Evolutionary conservation across 2,888 invertebrate genomes (phyloP), one percentile per base, ranked within the genome.

Genomic region (Amiota mariae): DNA sequence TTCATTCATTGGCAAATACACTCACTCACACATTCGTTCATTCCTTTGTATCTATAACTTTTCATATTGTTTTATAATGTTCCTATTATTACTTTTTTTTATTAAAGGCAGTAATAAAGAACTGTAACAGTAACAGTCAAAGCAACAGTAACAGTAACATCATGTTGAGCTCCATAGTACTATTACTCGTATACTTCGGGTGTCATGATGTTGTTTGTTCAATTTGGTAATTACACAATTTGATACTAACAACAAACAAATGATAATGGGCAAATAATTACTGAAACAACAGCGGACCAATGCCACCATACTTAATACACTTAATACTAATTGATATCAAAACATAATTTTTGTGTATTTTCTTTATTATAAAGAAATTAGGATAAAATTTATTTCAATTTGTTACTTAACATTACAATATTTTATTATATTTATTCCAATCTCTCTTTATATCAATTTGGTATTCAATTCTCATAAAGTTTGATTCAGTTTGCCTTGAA

Each of bases 21-120:
- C 48, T 72, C 71, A 75, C 63, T 51, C 74, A 56, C 74, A 10
- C 72, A 72, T 74, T 59, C 57, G 70, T 13, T 59, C 61, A 66
- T 70, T 70, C 36, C 51, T 24, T 10, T 57, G 54, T 47, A 48
- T 51, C 13, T 13, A 67, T n/a, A n/a, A 20, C 71, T 72, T 49
- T 64, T 79, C 80, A 77, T 82, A 80, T 82, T 82, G 83, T 79
- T 85, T 87, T 36, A 36, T 36, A 36, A 36, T 36, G 36, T 36
- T 36, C 36, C 36, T 85, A 87, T 83, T 82, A 80, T 77, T 80
- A 82, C 78, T 84, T 82, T 85, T 82, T 84, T 82, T 85, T 81
- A 85, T 84, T 76, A 80, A 63, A 77, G 81, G 80, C 76, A 81
- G 81, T 84, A 79, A 80, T 85, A 82, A 82, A 84, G 76, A 77